These are phyloP conservation scores for Drosophila kurseongensis DNA, from an alignment of 1,140 invertebrate species.

Conservation along the genomic window DNA sequence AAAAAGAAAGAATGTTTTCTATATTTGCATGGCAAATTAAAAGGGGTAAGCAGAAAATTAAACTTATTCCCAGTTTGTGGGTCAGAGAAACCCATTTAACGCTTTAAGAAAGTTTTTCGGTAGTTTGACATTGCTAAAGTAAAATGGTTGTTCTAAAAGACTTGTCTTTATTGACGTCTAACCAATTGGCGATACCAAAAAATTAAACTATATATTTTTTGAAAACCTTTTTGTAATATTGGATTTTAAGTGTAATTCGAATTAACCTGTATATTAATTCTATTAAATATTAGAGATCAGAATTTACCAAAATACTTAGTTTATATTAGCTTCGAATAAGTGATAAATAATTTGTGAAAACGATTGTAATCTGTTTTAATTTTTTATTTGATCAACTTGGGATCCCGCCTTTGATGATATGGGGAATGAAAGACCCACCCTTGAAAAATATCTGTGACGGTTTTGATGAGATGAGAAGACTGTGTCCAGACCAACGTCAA, in stretches of 20 bases:
- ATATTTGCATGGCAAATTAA: slow-evolving; percentile 46
- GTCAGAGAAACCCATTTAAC: neutral
- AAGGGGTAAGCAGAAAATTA: slow-evolving; percentile 20
- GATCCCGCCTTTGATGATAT: slow-evolving; percentile 49
- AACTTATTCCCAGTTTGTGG: slow-evolving; percentile 6
- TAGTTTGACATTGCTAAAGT: too few species aligned
- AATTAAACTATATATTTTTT: too few species aligned
- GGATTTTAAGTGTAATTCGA: neutral
- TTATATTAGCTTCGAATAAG: too few species aligned
- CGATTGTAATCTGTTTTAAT: neutral
- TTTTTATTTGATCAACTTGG: slow-evolving; percentile 11
- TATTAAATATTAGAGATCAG: too few species aligned
- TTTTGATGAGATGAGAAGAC: neutral
- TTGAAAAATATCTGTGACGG: slow-evolving; percentile 23
- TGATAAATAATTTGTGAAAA: neutral
- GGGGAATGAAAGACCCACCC: neutral
- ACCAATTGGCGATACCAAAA: too few species aligned
- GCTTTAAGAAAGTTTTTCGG: neutral
- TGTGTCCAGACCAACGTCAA: slow-evolving; percentile 5
- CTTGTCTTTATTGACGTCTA: too few species aligned
- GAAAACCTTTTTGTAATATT: too few species aligned
- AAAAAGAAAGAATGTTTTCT: slow-evolving; percentile 21
- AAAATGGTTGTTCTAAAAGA: too few species aligned
- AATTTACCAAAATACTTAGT: neutral
- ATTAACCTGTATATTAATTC: too few species aligned